Percentiles rank a stretch among this genome's conserved stretches.
These are phyloP conservation scores for Leptinotarsa haldemani DNA, from an alignment of 2,888 invertebrate species.

Conservation along the genomic window DNA sequence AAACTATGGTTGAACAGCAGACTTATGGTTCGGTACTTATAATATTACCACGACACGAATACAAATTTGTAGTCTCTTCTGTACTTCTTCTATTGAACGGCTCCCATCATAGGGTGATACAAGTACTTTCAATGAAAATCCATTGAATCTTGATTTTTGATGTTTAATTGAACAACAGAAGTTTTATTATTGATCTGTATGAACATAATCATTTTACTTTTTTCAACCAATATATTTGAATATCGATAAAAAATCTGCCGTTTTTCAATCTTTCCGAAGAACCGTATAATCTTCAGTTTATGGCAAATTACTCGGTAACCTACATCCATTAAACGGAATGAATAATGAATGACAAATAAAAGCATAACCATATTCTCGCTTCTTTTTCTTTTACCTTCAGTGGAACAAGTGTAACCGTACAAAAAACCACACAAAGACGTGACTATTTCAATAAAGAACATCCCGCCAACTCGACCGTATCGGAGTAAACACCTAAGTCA, in stretches of 20 bases:
- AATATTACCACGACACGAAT: too few relatives aligned
- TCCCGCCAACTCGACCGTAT: slow-evolving; percentile 33
- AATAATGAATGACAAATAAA: not conserved
- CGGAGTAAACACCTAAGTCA: slow-evolving; percentile 42
- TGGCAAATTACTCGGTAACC: slow-evolving; percentile 11
- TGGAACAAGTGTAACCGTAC: slow-evolving; percentile 26
- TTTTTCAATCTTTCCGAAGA: not conserved
- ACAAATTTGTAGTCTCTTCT: too few relatives aligned
- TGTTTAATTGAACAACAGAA: too few relatives aligned
- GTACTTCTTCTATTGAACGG: too few relatives aligned
- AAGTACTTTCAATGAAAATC: too few relatives aligned
- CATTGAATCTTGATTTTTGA: too few relatives aligned
- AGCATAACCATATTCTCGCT: slow-evolving; percentile 19
- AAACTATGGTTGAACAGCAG: too few relatives aligned
- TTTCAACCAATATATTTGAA: not conserved
- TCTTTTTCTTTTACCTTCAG: slow-evolving; percentile 4
- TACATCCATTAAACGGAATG: slow-evolving; percentile 17
- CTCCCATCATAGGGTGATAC: too few relatives aligned
- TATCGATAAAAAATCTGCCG: not conserved
- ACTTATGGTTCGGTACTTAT: too few relatives aligned
- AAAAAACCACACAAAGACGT: slow-evolving; percentile 29
- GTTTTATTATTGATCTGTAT: not conserved
- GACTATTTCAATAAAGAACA: slow-evolving; percentile 22
- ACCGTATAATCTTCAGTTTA: not conserved
- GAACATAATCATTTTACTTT: not conserved